Conservation (phyloP, 2,797 vertebrate species). For the Clamator glandarius region DNA sequence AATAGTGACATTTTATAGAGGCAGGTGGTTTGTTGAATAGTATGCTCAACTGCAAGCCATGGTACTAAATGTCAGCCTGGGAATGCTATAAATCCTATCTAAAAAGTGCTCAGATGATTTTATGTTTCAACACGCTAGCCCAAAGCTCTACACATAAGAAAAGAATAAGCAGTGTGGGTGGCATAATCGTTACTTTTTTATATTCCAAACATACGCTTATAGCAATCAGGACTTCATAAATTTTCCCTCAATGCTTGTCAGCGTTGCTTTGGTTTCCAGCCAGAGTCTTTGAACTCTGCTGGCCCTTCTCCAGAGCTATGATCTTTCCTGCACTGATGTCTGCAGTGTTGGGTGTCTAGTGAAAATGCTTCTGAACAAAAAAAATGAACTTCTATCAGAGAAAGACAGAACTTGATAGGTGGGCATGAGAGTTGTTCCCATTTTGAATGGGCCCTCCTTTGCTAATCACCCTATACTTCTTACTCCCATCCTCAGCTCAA, state of each 20-base stretch:
- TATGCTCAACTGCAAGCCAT: background rate
- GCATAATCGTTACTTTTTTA: conserved; percentile 40
- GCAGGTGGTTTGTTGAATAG: background rate
- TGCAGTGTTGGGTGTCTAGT: background rate
- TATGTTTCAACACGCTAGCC: background rate
- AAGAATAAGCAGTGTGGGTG: conserved; percentile 55
- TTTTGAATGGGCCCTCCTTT: background rate
- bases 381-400: background rate
- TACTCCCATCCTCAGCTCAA: background rate
- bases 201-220: conserved; percentile 16
- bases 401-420: background rate
- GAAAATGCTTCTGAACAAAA: background rate
- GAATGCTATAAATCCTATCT: conserved; percentile 21
- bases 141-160: conserved; percentile 17
- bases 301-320: conserved; percentile 46
- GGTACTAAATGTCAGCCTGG: background rate
- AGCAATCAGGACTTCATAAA: conserved; percentile 55
- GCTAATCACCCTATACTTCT: background rate
- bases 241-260: conserved; percentile 21
- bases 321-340: background rate
- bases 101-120: conserved; percentile 22
- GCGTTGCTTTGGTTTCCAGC: conserved; percentile 5
- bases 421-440: background rate
- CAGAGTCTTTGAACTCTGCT: conserved; percentile 40
- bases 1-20: conserved; percentile 24